Conservation (phyloP, 2,888 invertebrate genomes). For the Dyspetes luteomarginatus region DNA sequence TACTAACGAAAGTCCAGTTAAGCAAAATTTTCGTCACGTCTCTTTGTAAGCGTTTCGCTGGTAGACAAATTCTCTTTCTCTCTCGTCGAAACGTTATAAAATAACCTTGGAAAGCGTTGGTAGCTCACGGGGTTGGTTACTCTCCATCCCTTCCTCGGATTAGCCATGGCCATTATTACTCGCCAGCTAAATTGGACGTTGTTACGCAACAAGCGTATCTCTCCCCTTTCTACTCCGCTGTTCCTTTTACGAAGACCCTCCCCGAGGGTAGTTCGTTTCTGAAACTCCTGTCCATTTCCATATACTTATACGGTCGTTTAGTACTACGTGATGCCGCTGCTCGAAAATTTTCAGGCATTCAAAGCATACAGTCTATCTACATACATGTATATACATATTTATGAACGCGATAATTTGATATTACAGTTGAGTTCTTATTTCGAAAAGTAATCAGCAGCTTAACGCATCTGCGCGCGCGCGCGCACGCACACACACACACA, state of each 20-base stretch:
- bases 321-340: slow-evolving; percentile 53
- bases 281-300: slow-evolving; percentile 60
- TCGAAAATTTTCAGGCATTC: neutral
- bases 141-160: slow-evolving; percentile 63
- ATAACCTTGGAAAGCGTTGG: neutral
- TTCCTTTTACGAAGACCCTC: slow-evolving; percentile 8
- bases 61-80: slow-evolving; percentile 5
- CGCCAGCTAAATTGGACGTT: slow-evolving; percentile 76
- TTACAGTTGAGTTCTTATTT: neutral
- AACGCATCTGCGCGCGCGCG: neutral
- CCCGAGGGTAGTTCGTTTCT: slow-evolving; percentile 41
- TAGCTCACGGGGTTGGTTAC: slow-evolving; percentile 52
- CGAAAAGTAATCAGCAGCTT: neutral
- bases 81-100: neutral
- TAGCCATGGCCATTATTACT: slow-evolving; percentile 62
- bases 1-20: neutral
- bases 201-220: slow-evolving; percentile 71
- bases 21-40: slow-evolving; percentile 36
- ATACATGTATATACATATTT: neutral
- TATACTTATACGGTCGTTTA: slow-evolving; percentile 68
- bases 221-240: slow-evolving; percentile 11
- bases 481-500: neutral
- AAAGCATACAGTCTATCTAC: neutral
- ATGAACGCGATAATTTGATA: neutral
- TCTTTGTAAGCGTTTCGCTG: slow-evolving; percentile 40